phyloP scores from a whole-genome alignment of 2,113 vertebrate genomes.

The Ptilonorhynchus violaceus region DNA sequence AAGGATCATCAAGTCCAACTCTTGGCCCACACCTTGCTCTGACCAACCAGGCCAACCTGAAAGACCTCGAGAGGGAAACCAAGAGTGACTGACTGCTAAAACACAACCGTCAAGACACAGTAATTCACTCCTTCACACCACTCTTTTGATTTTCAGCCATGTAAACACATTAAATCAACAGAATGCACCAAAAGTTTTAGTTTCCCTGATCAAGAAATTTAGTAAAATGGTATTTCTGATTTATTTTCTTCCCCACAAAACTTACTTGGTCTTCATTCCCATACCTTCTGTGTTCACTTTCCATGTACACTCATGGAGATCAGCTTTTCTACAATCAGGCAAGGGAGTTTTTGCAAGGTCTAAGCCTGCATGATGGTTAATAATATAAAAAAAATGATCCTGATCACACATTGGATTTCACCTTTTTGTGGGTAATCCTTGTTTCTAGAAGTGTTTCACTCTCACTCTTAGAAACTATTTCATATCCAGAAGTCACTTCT shows the following conservation, averaged over 20 bases:
- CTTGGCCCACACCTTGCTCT: too few species aligned
- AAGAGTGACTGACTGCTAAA: not conserved
- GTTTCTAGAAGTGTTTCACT: not conserved
- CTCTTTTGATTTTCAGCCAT: not conserved
- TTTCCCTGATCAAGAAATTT: not conserved
- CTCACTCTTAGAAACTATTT: not conserved
- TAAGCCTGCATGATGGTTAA: not conserved
- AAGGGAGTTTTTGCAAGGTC: not conserved
- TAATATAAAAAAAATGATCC: not conserved
- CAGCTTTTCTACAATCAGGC: not conserved
- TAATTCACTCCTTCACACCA: not conserved
- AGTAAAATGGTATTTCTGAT: not conserved
- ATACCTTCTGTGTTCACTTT: not conserved
- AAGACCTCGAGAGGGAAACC: not conserved
- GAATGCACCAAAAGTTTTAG: not conserved
- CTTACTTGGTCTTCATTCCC: rapidly evolving
- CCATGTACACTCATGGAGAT: not conserved
- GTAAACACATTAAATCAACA: not conserved
- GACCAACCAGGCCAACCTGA: not conserved
- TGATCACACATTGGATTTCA: not conserved
- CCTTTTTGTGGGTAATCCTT: not conserved
- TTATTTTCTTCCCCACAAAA: not conserved
- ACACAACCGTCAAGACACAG: not conserved
- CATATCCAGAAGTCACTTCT: not conserved
- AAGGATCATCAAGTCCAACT: not conserved